phyloP scores from a whole-genome alignment of 1,140 invertebrate genomes.

The Rhopalosiphum maidis region DNA sequence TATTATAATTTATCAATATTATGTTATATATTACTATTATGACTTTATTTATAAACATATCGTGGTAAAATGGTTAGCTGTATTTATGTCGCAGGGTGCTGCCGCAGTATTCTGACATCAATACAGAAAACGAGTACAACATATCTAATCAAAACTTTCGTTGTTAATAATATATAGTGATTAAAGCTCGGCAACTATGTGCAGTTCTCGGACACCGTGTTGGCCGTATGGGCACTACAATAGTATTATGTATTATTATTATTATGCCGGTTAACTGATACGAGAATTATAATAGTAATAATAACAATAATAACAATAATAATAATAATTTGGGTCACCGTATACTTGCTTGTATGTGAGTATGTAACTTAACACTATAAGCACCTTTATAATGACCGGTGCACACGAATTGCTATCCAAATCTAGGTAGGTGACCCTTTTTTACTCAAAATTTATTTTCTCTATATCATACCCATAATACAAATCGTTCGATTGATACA shows the following conservation, averaged over 20 bases:
- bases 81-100: neutral
- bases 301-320: neutral
- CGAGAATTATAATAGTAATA: neutral
- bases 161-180: neutral
- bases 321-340: neutral
- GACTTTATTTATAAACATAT: neutral
- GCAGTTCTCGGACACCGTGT: neutral
- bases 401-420: neutral
- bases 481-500: neutral
- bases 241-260: neutral
- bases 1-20: neutral
- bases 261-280: neutral
- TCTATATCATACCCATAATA: neutral
- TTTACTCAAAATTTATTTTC: neutral
- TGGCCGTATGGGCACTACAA: neutral
- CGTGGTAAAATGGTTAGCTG: neutral
- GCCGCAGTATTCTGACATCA: neutral
- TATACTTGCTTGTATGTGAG: neutral
- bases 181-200: neutral
- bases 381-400: neutral
- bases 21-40: neutral
- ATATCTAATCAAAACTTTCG: constrained; percentile 6
- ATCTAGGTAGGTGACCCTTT: neutral
- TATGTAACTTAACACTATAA: neutral
- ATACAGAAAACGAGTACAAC: neutral